These are phyloP conservation scores for Enteromius viviparus DNA, from an alignment of 2,797 vertebrate genomes.

Conservation along the genomic window DNA sequence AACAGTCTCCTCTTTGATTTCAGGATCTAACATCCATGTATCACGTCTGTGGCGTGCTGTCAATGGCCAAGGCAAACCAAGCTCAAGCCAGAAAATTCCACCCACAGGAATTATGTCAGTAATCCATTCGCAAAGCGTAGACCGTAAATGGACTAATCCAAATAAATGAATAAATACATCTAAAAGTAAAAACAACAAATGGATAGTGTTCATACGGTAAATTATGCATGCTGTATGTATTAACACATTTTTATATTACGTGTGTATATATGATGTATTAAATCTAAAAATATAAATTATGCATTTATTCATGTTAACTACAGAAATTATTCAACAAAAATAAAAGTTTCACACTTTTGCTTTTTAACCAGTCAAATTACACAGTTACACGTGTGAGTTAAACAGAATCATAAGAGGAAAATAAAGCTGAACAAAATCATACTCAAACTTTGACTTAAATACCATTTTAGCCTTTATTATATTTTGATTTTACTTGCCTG, in stretches of 20 bases:
- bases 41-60: background rate
- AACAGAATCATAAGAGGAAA: background rate
- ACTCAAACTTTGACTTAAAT: background rate
- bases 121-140: background rate
- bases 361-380: too few relatives aligned
- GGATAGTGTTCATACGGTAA: too few relatives aligned
- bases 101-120: constrained; percentile 19
- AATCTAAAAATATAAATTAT: background rate
- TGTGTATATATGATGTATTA: too few relatives aligned
- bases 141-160: background rate
- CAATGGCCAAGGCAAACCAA: background rate
- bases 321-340: too few relatives aligned
- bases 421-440: background rate
- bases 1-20: constrained; percentile 7
- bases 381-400: background rate
- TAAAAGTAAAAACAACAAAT: too few relatives aligned
- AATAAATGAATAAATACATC: too few relatives aligned
- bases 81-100: background rate
- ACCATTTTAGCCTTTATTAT: background rate
- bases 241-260: too few relatives aligned
- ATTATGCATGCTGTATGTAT: too few relatives aligned
- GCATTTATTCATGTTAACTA: background rate
- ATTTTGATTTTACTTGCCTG: background rate
- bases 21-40: background rate
- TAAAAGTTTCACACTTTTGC: too few relatives aligned